These are phyloP conservation scores for Peromyscus maniculatus DNA, from an alignment of 2,113 vertebrate genomes.

Conservation along the genomic window DNA sequence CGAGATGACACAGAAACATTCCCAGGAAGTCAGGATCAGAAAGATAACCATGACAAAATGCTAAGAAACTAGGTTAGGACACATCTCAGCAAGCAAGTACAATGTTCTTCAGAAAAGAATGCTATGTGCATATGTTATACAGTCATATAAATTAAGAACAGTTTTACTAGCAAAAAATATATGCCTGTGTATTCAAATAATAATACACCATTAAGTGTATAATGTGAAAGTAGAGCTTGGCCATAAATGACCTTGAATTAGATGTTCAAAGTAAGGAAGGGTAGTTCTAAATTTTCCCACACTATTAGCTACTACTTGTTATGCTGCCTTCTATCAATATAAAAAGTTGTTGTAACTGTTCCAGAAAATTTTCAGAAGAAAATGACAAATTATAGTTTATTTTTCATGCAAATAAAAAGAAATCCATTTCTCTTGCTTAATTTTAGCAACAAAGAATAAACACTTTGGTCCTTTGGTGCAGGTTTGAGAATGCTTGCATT, in stretches of 20 bases:
- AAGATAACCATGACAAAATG: slow-evolving; percentile 13
- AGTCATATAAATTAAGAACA: not conserved
- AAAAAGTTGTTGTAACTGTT: slow-evolving; percentile 13
- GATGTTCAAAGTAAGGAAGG: slow-evolving; percentile 22
- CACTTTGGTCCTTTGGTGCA: not conserved
- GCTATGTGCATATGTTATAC: slow-evolving; percentile 9
- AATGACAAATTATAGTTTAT: not conserved
- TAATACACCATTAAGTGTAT: not conserved
- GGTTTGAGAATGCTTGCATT: not conserved
- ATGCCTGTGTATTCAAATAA: not conserved
- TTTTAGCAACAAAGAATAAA: slow-evolving; percentile 40
- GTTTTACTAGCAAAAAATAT: slow-evolving; percentile 49
- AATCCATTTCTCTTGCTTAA: slow-evolving; percentile 19
- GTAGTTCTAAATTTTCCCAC: slow-evolving; percentile 19
- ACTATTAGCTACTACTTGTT: slow-evolving; percentile 12
- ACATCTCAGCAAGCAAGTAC: not conserved
- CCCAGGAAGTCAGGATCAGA: not conserved
- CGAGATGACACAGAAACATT: not conserved
- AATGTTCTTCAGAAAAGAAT: slow-evolving; percentile 32
- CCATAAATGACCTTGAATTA: not conserved
- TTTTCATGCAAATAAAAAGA: not conserved
- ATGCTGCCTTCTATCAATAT: slow-evolving; percentile 14
- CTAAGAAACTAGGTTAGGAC: slow-evolving; percentile 6
- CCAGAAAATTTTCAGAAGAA: slow-evolving; percentile 13
- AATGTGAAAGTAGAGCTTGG: slow-evolving; percentile 51